These are phyloP conservation scores for Augochlorella aurata DNA, from an alignment of 2,888 invertebrate genomes.

Conservation along the genomic window DNA sequence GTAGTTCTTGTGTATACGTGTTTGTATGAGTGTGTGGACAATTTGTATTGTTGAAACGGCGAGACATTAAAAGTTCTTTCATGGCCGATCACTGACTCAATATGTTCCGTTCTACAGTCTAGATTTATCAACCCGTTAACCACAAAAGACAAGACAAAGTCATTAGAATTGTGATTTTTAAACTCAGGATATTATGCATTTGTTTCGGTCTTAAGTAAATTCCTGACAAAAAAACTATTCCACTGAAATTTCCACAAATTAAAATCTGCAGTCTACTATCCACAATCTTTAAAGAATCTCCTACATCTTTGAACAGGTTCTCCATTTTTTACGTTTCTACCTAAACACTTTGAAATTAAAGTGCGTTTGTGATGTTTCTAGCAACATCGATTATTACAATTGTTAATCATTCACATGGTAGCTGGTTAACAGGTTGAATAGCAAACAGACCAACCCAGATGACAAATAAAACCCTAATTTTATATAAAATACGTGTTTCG, in stretches of 20 bases:
- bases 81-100: slow-evolving; percentile 16
- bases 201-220: background rate
- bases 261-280: background rate
- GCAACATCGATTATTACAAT: background rate
- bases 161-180: background rate
- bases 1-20: background rate
- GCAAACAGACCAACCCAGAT: slow-evolving; percentile 63
- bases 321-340: background rate
- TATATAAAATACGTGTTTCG: slow-evolving; percentile 36
- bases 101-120: slow-evolving; percentile 42
- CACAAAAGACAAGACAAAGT: background rate
- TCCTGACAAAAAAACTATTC: no score
- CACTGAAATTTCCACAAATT: background rate
- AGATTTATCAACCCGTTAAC: slow-evolving; percentile 20
- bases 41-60: background rate
- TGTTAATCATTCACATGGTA: background rate
- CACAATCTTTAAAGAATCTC: background rate
- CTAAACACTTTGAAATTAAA: background rate
- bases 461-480: slow-evolving; percentile 32
- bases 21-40: background rate
- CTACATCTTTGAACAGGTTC: no score
- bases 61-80: slow-evolving; percentile 21
- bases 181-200: background rate
- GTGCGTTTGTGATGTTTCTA: background rate
- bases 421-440: slow-evolving; percentile 25